Evolutionary conservation across 2,888 invertebrate genomes (phyloP).

Genomic region (Anaspis maculata): DNA sequence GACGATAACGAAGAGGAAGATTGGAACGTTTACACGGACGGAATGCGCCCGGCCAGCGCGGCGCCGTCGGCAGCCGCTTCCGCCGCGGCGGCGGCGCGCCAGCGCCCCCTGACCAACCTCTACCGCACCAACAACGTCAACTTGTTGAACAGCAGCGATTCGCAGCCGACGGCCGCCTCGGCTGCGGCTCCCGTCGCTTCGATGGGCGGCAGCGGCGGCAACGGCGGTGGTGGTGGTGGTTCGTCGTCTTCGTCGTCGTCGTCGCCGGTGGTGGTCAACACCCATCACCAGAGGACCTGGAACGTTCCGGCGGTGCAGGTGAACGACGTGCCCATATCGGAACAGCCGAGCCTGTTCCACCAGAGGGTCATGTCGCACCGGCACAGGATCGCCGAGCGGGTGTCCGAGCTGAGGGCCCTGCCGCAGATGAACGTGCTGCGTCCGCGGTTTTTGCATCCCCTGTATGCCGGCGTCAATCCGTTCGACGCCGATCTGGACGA

Average conservation of each 20-base stretch:
- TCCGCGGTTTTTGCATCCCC: conserved; percentile 39
- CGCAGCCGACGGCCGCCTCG: not conserved
- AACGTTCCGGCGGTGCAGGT: conserved; percentile 46
- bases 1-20: conserved; percentile 19
- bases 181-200: not conserved
- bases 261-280: conserved; percentile 25
- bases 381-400: conserved; percentile 31
- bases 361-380: conserved; percentile 19
- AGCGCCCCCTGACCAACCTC: too few species aligned
- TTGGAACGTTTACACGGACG: not conserved
- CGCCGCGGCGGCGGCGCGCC: too few species aligned
- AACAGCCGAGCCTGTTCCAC: conserved; percentile 24
- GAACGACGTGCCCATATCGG: conserved; percentile 49
- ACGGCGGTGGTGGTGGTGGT: conserved; percentile 1
- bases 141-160: conserved; percentile 11
- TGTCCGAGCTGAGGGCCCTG: conserved; percentile 27
- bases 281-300: conserved; percentile 21
- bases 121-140: conserved; percentile 25
- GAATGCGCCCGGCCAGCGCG: conserved; percentile 5
- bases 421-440: conserved; percentile 31
- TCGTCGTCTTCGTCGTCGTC: conserved; percentile 23
- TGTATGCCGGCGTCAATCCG: conserved; percentile 44
- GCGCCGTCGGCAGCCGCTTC: too few species aligned
- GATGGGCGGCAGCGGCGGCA: not conserved
- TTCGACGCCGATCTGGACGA: conserved; percentile 40